Percentiles rank a stretch among this genome's conserved stretches.
Conservation (phyloP, 1,140 invertebrate species). For the Tetragnatha versicolor region DNA sequence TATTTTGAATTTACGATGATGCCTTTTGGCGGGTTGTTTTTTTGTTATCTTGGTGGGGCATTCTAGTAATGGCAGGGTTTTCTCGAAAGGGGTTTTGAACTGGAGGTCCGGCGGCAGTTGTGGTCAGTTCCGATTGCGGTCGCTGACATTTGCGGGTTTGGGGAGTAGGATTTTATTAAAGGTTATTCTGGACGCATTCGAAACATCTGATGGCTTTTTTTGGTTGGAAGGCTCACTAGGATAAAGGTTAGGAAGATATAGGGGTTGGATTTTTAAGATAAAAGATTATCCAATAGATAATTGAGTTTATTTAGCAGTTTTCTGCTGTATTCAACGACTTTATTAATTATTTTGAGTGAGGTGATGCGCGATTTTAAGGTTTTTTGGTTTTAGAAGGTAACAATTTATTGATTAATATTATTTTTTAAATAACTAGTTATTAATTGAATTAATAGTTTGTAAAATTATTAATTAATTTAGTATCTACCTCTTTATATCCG, state of each 20-base stretch:
- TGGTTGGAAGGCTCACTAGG: neutral
- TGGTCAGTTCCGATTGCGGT: neutral
- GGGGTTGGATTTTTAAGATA: neutral
- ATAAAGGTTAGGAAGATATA: neutral
- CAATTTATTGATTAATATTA: too few species aligned
- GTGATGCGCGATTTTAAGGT: too few species aligned
- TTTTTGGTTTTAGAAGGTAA: too few species aligned
- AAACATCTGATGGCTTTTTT: neutral
- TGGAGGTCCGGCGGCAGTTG: neutral
- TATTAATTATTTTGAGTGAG: too few species aligned
- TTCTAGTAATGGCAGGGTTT: neutral
- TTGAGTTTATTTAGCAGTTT: neutral
- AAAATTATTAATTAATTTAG: too few species aligned
- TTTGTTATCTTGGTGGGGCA: neutral
- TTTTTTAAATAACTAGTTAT: too few species aligned
- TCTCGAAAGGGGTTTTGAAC: neutral
- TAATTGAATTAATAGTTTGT: too few species aligned
- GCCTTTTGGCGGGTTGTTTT: neutral
- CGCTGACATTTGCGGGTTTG: neutral
- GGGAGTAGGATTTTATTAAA: too few species aligned
- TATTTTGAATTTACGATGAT: conserved; percentile 12
- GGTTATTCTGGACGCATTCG: too few species aligned
- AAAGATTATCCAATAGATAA: neutral
- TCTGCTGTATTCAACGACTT: too few species aligned
- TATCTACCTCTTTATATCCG: too few species aligned